Evolutionary conservation across 2,113 vertebrate species (phyloP).

Genomic region (Passer domesticus): DNA sequence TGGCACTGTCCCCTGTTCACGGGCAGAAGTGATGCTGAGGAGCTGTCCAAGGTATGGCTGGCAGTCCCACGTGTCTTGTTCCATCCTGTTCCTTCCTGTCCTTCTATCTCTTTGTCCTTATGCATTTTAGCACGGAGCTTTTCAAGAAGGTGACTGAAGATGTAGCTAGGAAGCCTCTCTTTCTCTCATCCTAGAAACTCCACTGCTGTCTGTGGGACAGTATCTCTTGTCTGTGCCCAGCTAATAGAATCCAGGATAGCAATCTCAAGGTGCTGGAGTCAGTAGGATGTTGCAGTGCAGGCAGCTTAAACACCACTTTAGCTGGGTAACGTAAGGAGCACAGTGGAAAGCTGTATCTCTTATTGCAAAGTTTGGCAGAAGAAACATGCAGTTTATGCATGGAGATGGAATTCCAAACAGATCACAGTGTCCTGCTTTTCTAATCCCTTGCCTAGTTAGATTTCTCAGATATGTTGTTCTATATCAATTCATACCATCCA

Average conservation of each 20-base stretch:
- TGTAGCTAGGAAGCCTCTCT: neutral
- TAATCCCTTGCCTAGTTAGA: neutral
- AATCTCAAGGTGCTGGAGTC: neutral
- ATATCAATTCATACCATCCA: neutral
- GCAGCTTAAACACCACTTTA: neutral
- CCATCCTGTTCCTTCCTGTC: neutral
- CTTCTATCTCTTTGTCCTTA: neutral
- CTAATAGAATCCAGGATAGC: neutral
- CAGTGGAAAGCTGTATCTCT: neutral
- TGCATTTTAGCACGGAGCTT: neutral
- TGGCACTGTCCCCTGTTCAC: neutral
- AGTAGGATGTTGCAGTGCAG: neutral
- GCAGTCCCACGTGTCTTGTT: rapidly evolving
- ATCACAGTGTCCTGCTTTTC: neutral
- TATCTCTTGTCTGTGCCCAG: neutral
- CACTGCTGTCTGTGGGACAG: neutral
- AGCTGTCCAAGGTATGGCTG: constrained; percentile 70
- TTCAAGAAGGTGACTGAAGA: neutral
- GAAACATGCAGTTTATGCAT: neutral
- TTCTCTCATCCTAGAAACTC: neutral
- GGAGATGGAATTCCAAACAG: neutral
- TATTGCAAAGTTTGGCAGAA: neutral
- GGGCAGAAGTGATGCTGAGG: constrained; percentile 20
- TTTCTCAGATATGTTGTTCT: neutral
- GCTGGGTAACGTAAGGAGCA: neutral